Percentiles rank a stretch among this genome's conserved stretches.
These are phyloP conservation scores for Apteryx mantelli DNA, from an alignment of 2,113 vertebrate species.

Conservation along the genomic window DNA sequence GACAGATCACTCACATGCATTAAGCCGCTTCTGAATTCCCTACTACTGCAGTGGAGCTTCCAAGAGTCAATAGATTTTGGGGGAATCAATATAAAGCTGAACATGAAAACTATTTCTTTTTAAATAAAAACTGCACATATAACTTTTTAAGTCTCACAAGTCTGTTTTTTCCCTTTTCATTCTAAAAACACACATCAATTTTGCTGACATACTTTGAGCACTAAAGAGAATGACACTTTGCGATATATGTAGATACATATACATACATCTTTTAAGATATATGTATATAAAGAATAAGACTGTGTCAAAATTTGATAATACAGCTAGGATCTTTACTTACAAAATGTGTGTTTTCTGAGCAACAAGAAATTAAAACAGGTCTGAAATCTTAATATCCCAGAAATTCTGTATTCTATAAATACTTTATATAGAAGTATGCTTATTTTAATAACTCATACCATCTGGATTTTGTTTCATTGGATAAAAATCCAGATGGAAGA, in stretches of 20 bases:
- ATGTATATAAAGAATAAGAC: background rate
- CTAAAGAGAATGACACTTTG: background rate
- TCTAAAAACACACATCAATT: background rate
- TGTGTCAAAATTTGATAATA: background rate
- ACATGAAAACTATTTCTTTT: background rate
- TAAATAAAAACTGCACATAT: background rate
- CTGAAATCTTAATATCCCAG: background rate
- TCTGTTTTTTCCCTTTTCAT: background rate
- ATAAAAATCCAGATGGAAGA: background rate
- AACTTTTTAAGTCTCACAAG: background rate
- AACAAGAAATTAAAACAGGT: background rate
- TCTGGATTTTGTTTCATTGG: constrained; percentile 2
- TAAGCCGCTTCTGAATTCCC: background rate
- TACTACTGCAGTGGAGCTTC: background rate
- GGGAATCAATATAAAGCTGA: background rate
- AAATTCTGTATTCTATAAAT: background rate
- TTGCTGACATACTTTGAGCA: background rate
- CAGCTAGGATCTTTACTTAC: background rate
- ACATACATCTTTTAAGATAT: background rate
- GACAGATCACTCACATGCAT: background rate
- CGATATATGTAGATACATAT: background rate
- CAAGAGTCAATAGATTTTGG: background rate
- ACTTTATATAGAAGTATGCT: background rate
- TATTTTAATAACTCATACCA: background rate
- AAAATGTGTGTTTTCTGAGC: background rate